Evolutionary conservation across 1,140 invertebrate species (phyloP), one percentile per base, ranked within the genome.

Genomic region (Lerema accius): DNA sequence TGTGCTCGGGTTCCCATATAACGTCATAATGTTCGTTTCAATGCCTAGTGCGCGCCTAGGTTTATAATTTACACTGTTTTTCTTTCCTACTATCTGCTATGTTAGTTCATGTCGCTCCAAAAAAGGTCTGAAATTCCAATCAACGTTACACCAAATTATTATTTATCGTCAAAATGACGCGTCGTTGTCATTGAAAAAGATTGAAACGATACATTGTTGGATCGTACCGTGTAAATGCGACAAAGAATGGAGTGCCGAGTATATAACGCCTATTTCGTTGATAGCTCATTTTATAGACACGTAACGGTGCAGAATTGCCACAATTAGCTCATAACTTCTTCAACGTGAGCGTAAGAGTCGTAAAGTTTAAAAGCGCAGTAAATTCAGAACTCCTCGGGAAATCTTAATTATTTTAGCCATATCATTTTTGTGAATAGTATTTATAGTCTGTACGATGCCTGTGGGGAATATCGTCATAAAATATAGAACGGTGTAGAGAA

Each of bases 291-390:
- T 35, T 37, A 35, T 50, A 37, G 48, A 15, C 28, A 17, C 48
- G 28, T 50, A 50, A 37, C 15, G 28, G 48, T 32, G 9, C 11
- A 9, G 23, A 50, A 50, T 37, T 50, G 28, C 48, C 48, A 16
- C 28, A 50, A 50, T 50, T 50, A 50, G 28, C 48, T 35, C 48
- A 35, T 37, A 50, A 35, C 48, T 50, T 17, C 48, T 37, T 35
- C 28, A 13, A 14, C 13, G 46, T 4, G 46, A 49, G n/a, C 28
- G 48, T 37, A 26, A 26, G 19, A 50, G 48, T 37, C 28, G 28
- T 50, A 50, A 50, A 50, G 10, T 50, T 50, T 37, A 50, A 48
- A 48, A 35, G 28, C 6, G 14, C 15, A 50, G 28, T 17, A 16
- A 37, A 50, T 50, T 37, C 48, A 14, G 35, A 9, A 35, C 48